A percentile compares a stretch with the other conserved stretches of the same genome.
phyloP scores from a whole-genome alignment of 2,797 vertebrate species.

The Onychomys torridus region DNA sequence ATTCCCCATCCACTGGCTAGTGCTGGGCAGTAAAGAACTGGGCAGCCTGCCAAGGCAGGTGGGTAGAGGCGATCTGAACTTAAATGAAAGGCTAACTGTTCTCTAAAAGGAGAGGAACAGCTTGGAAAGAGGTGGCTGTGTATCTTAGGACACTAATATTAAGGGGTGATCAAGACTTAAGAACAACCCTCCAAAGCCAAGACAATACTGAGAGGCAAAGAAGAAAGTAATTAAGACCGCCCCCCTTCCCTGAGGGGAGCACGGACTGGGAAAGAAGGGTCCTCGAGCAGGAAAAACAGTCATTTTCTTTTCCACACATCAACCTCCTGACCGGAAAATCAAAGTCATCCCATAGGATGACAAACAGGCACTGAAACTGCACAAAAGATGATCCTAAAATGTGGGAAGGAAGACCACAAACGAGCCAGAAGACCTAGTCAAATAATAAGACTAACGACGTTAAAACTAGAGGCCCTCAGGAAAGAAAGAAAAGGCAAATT shows the following conservation, averaged over 20 bases:
- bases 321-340: background rate
- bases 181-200: background rate
- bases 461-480: background rate
- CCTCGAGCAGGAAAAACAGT: background rate
- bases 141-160: background rate
- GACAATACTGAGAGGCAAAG: background rate
- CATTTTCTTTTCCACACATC: background rate
- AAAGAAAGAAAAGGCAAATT: background rate
- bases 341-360: background rate
- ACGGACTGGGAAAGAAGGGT: background rate
- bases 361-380: background rate
- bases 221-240: background rate
- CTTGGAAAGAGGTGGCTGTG: background rate
- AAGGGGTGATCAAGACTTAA: background rate
- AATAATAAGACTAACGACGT: background rate
- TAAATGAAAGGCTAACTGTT: background rate
- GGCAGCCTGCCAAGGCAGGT: background rate
- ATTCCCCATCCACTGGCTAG: accelerated
- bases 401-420: conserved; percentile 1
- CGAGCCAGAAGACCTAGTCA: background rate
- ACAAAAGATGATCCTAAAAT: background rate
- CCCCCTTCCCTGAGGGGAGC: no score
- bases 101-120: background rate
- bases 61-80: background rate
- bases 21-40: background rate